Conservation (phyloP, 2,113 vertebrate genomes). For the Oriolus oriolus region DNA sequence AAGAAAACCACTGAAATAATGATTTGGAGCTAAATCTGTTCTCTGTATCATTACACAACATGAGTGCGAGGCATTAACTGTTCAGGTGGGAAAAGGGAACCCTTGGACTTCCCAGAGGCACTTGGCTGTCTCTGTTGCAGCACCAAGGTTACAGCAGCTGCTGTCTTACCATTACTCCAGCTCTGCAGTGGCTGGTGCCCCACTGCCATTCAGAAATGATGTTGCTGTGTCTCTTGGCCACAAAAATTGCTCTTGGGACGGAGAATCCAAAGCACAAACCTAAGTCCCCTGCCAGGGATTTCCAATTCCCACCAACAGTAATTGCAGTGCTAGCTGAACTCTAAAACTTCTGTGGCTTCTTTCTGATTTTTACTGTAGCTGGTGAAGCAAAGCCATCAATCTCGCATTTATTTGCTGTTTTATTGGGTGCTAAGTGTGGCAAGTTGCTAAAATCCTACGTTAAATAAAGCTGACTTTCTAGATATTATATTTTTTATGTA, state of each 20-base stretch:
- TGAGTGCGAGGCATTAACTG: not conserved
- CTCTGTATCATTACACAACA: not conserved
- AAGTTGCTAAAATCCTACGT: not conserved
- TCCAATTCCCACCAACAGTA: not conserved
- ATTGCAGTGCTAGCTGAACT: not conserved
- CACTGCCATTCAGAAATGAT: not conserved
- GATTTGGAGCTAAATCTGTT: not conserved
- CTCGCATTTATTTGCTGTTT: not conserved
- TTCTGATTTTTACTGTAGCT: not conserved
- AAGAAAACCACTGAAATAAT: not conserved
- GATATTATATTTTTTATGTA: not conserved
- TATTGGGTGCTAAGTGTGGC: not conserved
- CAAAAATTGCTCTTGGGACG: not conserved
- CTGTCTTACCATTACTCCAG: not conserved
- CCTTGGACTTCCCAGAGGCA: not conserved
- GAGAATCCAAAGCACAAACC: not conserved
- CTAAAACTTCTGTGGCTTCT: not conserved
- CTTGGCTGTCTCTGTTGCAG: not conserved
- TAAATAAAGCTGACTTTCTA: not conserved
- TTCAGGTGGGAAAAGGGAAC: not conserved
- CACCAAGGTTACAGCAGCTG: fast-evolving
- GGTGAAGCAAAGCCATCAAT: not conserved
- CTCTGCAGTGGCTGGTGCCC: not conserved
- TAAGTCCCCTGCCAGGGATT: not conserved
- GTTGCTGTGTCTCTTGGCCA: not conserved